Conservation (phyloP, 2,113 vertebrate species). For the Stigmatopora nigra region DNA sequence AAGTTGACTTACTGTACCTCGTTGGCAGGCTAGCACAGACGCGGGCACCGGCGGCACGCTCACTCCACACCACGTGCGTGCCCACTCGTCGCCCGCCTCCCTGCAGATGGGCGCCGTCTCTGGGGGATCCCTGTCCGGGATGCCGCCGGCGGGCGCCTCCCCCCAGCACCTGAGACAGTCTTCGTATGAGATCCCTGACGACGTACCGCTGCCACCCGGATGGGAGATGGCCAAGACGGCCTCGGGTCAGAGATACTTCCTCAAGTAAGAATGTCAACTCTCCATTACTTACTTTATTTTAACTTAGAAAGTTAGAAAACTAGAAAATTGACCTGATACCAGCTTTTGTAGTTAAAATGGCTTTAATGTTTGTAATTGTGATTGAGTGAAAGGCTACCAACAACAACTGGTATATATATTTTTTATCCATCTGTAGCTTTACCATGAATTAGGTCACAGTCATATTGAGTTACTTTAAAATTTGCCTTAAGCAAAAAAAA, state of each 20-base stretch:
- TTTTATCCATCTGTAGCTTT: too few relatives aligned
- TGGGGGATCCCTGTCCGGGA: slow-evolving; percentile 74
- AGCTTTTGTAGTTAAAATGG: too few relatives aligned
- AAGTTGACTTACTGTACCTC: too few relatives aligned
- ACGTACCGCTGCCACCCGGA: slow-evolving; percentile 87
- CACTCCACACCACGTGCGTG: slow-evolving; percentile 89
- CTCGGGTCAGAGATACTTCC: slow-evolving; percentile 97
- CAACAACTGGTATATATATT: too few relatives aligned
- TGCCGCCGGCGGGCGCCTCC: slow-evolving; percentile 72
- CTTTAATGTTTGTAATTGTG: too few relatives aligned
- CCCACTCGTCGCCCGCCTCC: slow-evolving; percentile 94
- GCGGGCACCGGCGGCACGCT: slow-evolving; percentile 82
- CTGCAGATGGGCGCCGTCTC: slow-evolving; percentile 84
- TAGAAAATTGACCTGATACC: too few relatives aligned
- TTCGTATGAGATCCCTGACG: slow-evolving; percentile 95
- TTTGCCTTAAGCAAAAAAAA: not conserved
- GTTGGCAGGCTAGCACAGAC: slow-evolving; percentile 85
- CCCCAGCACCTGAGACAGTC: slow-evolving; percentile 92
- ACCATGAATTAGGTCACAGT: not conserved
- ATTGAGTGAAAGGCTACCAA: too few relatives aligned
- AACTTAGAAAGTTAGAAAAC: too few relatives aligned
- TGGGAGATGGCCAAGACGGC: slow-evolving; percentile 99
- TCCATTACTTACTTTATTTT: not conserved
- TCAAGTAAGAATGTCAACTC: slow-evolving; percentile 81
- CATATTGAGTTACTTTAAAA: not conserved